Conservation (phyloP, 2,113 vertebrate genomes). For the Ia io region DNA sequence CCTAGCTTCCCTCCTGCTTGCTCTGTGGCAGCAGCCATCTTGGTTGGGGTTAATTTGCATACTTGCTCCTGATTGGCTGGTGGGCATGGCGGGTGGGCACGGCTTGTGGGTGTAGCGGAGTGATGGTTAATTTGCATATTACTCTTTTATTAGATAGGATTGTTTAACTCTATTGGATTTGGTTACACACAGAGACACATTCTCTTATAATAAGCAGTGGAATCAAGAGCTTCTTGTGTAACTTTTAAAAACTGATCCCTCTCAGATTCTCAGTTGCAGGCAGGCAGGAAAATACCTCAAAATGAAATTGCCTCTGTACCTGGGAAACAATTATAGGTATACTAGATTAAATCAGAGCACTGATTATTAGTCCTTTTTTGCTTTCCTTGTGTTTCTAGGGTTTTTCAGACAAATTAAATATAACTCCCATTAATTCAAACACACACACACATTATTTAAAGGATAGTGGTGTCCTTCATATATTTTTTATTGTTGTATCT, state of each 20-base stretch:
- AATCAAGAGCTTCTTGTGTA: background rate
- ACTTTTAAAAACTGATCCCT: background rate
- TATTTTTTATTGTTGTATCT: background rate
- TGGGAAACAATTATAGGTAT: background rate
- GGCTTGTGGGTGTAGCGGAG: no score
- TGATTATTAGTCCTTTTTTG: background rate
- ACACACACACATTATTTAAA: background rate
- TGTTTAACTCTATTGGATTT: background rate
- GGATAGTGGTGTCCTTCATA: background rate
- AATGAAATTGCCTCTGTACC: background rate
- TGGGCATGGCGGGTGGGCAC: no score
- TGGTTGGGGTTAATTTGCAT: no score
- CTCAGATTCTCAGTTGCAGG: background rate
- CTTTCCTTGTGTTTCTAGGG: background rate
- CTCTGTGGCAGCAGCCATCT: no score
- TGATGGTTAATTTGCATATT: no score
- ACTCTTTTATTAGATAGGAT: no score
- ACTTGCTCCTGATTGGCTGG: no score
- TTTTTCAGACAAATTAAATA: conserved; percentile 5
- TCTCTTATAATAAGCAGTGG: background rate
- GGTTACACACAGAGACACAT: background rate
- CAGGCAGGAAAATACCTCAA: background rate
- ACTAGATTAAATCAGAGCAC: background rate
- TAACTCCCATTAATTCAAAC: background rate
- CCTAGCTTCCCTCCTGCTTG: no score